Evolutionary conservation across 2,797 vertebrate species (phyloP).

Genomic region (Lophura swinhoii): DNA sequence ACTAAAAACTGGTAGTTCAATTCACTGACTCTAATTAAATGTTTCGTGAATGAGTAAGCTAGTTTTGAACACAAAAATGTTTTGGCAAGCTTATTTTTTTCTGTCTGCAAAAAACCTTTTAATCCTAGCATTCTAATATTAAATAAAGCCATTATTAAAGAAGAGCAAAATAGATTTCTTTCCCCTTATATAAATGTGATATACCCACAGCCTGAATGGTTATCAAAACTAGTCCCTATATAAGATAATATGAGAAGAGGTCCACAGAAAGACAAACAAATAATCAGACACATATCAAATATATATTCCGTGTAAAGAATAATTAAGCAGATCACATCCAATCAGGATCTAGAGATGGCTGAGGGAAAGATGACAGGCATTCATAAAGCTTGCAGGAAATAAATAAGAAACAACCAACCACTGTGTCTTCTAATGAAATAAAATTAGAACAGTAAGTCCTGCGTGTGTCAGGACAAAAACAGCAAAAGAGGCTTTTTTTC

Average conservation of each 20-base stretch:
- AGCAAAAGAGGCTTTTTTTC: not conserved
- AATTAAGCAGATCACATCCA: not conserved
- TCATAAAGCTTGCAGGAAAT: conserved; percentile 26
- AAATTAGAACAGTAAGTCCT: not conserved
- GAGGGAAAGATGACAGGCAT: not conserved
- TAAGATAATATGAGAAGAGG: not conserved
- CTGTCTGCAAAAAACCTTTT: not conserved
- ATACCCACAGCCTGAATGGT: not conserved
- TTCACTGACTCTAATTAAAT: not conserved
- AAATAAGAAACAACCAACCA: conserved; percentile 17
- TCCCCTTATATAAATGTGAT: not conserved
- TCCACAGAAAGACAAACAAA: not conserved
- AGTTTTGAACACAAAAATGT: not conserved
- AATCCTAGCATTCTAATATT: not conserved
- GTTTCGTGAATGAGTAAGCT: not conserved
- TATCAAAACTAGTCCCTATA: not conserved
- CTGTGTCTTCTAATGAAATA: conserved; percentile 38
- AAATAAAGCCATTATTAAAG: not conserved
- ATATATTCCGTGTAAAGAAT: not conserved
- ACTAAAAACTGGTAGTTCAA: not conserved
- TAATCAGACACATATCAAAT: not conserved
- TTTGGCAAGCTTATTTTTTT: not conserved
- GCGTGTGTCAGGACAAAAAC: not conserved
- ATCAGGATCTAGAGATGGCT: not conserved
- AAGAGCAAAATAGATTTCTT: not conserved